Evolutionary conservation across 2,113 vertebrate genomes (phyloP), one percentile per base, ranked within the genome.

Genomic region (Nothobranchius furzeri): DNA sequence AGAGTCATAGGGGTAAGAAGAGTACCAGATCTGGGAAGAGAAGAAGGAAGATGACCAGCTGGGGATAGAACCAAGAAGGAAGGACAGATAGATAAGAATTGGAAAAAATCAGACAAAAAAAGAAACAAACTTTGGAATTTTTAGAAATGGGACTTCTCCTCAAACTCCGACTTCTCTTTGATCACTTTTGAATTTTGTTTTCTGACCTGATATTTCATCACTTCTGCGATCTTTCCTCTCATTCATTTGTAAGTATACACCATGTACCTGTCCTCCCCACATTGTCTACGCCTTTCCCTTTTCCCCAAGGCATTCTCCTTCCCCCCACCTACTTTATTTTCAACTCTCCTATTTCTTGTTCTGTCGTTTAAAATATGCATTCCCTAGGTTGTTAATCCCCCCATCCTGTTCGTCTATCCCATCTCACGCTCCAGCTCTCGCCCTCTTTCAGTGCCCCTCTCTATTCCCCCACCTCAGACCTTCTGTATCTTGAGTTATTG

Each of bases 191-290:
- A 64, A 76, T 86, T 82, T 81, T 59, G 14, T 53, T 78, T 78
- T 71, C 77, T 70, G 58, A 63, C 79, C 68, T 65, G 60, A 61
- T 78, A 81, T 84, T 83, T 84, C 69, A 74, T 79, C 74, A 75
- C 75, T 78, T 62, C 81, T 75, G 20, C 47, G 58, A 59, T 77
- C 81, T 71, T 42, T 65, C 57, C 70, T 79, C 67, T 78, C 71
- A 77, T 84, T 84, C 77, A 81, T 84, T 70, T 72, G 89, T 90
- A 74, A 88, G 90, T 89, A 89, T 88, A 70, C 81, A 47, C 64
- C 68, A 67, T 56, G 63, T 56, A 64, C 82, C 76, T 52, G 49
- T 75, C 62, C 70, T 69, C 73, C 56, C 52, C 50, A 63, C 58
- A 64, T 58, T 58, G 48, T 69, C 43, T 49, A 48, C 70, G 60